Conservation (phyloP, 2,113 vertebrate species). For the Neodon shergylaensis region DNA sequence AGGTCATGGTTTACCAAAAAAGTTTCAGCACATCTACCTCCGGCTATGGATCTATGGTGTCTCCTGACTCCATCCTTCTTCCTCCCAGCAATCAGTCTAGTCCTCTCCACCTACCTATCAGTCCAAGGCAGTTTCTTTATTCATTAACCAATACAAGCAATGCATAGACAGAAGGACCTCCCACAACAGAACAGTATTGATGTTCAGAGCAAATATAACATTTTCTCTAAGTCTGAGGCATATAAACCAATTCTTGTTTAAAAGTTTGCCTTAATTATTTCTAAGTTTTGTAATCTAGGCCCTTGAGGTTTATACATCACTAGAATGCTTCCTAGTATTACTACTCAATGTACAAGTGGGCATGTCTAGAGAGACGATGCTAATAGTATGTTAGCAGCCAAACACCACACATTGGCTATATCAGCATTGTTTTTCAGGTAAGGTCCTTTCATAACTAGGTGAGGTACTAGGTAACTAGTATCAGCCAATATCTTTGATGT, state of each 20-base stretch:
- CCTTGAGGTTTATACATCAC: background rate
- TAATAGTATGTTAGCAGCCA: background rate
- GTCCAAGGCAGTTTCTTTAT: too few relatives aligned
- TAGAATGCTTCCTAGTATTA: background rate
- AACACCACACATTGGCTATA: background rate
- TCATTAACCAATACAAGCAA: too few relatives aligned
- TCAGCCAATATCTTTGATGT: background rate
- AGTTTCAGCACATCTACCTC: too few relatives aligned
- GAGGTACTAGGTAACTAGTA: background rate
- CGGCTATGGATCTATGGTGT: too few relatives aligned
- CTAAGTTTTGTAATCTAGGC: background rate
- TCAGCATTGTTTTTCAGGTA: background rate
- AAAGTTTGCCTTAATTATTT: slow-evolving; percentile 7
- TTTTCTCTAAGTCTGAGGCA: background rate
- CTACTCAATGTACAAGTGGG: background rate
- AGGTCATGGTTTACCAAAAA: too few relatives aligned
- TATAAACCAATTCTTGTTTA: background rate
- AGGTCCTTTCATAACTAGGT: background rate
- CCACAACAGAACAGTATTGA: background rate
- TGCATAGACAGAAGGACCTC: too few relatives aligned
- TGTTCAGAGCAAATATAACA: slow-evolving; percentile 17
- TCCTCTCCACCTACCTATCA: too few relatives aligned
- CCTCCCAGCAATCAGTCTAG: too few relatives aligned
- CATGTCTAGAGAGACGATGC: background rate
- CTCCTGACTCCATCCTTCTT: too few relatives aligned